A percentile compares a stretch with the other conserved stretches of the same genome.
These are phyloP conservation scores for Craniophora ligustri DNA, from an alignment of 2,888 invertebrate species.

Conservation along the genomic window DNA sequence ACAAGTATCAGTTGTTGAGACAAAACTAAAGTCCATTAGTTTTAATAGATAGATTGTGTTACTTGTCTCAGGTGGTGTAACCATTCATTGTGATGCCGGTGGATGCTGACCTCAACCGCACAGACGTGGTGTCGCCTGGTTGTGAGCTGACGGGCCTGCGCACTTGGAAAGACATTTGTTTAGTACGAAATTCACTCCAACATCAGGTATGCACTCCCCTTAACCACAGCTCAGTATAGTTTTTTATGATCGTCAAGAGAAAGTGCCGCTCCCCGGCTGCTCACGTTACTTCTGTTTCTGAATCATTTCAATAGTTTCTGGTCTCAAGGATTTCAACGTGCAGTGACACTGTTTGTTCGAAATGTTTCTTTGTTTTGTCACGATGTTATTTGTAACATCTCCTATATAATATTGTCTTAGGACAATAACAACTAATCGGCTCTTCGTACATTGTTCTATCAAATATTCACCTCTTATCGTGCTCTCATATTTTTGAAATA, in stretches of 20 bases:
- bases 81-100: conserved; percentile 89
- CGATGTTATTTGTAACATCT: too few species aligned
- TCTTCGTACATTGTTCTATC: conserved; percentile 19
- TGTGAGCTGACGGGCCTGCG: conserved; percentile 87
- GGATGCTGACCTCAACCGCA: conserved; percentile 88
- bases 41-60: conserved; percentile 49
- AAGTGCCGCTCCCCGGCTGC: conserved; percentile 35
- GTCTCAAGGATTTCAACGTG: conserved; percentile 17
- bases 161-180: conserved; percentile 88
- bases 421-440: conserved; percentile 11
- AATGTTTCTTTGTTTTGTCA: conserved; percentile 28
- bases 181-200: conserved; percentile 87
- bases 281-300: conserved; percentile 34
- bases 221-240: conserved; percentile 46
- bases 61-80: conserved; percentile 81
- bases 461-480: too few species aligned
- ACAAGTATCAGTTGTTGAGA: conserved; percentile 9
- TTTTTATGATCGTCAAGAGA: conserved; percentile 44
- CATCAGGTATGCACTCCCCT: conserved; percentile 78
- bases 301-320: conserved; percentile 30
- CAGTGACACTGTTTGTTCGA: conserved; percentile 35
- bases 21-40: conserved; percentile 19
- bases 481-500: conserved; percentile 16
- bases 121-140: conserved; percentile 88
- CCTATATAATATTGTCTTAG: too few species aligned